Percentiles rank a stretch among this genome's conserved stretches.
Conservation (phyloP, 2,797 vertebrate species). For the Notoglanidium macrostoma region DNA sequence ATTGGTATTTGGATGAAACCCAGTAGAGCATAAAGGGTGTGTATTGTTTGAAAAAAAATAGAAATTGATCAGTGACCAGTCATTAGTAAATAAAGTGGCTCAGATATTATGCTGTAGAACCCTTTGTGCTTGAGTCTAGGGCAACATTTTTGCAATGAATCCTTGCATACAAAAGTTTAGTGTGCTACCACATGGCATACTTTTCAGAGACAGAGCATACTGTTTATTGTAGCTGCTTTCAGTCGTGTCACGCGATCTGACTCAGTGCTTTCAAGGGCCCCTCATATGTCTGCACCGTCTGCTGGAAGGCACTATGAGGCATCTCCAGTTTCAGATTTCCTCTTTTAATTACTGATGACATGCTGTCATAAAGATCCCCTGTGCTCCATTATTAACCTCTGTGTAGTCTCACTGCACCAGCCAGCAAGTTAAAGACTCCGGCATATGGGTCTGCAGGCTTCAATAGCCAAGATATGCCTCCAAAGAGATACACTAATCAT, state of each 20-base stretch:
- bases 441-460: constrained; percentile 3
- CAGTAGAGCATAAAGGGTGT: background rate
- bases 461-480: constrained; percentile 1
- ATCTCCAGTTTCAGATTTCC: constrained; percentile 49
- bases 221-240: background rate
- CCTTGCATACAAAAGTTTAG: background rate
- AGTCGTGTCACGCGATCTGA: background rate
- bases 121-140: background rate
- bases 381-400: constrained; percentile 60
- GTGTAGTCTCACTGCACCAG: constrained; percentile 42
- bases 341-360: constrained; percentile 72
- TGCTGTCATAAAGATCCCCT: constrained; percentile 68
- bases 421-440: background rate
- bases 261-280: constrained; percentile 17
- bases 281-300: constrained; percentile 41
- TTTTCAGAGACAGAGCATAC: background rate
- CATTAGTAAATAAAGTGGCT: background rate
- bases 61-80: background rate
- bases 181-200: background rate
- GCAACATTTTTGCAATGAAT: background rate
- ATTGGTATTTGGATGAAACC: background rate
- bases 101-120: background rate
- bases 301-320: constrained; percentile 43
- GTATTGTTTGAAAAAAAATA: background rate
- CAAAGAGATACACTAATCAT: constrained; percentile 36